Evolutionary conservation across 2,797 vertebrate genomes (phyloP).

Genomic region (Balearica regulorum): DNA sequence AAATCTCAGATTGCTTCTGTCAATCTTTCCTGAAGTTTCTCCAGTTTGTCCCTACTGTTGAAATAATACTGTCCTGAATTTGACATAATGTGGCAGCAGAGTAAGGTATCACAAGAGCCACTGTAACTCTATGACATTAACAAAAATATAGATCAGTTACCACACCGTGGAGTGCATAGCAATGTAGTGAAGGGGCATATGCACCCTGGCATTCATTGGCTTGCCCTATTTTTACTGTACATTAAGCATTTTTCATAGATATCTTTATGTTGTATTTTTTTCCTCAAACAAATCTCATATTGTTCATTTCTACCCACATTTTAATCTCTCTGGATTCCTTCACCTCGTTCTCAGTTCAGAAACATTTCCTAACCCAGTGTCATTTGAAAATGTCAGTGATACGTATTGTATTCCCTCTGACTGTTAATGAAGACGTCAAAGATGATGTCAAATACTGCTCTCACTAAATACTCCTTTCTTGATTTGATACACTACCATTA

Average conservation of each 20-base stretch:
- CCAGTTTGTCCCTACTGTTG: not conserved
- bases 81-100: not conserved
- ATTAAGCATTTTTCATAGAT: not conserved
- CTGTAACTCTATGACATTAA: not conserved
- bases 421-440: not conserved
- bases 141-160: not conserved
- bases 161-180: not conserved
- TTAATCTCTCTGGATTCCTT: not conserved
- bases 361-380: not conserved
- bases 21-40: not conserved
- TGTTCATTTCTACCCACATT: not conserved
- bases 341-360: not conserved
- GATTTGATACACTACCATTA: not conserved
- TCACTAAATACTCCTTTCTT: not conserved
- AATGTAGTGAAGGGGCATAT: not conserved
- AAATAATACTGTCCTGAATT: not conserved
- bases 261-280: not conserved
- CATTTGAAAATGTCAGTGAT: not conserved
- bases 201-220: not conserved
- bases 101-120: not conserved
- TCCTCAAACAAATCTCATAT: not conserved
- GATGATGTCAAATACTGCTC: not conserved
- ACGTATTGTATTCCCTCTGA: not conserved
- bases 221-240: not conserved
- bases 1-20: not conserved